Conservation (phyloP, 2,888 invertebrate genomes). For the Vandiemenella viatica region DNA sequence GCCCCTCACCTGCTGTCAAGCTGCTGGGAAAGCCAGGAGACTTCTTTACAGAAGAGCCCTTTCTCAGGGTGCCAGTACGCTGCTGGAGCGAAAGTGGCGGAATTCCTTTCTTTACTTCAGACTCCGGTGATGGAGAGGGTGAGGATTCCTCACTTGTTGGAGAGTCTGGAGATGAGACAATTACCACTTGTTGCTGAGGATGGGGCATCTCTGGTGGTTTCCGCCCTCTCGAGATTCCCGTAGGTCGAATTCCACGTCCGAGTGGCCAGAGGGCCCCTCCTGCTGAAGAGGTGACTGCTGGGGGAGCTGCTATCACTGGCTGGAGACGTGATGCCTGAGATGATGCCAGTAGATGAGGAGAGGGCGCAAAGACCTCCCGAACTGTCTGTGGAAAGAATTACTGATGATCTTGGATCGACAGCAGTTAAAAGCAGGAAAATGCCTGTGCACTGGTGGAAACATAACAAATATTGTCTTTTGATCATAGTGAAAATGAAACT, state of each 20-base stretch:
- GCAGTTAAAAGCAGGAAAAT: no score
- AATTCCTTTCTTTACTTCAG: slow-evolving; percentile 49
- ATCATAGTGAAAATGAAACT: no score
- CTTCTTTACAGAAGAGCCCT: not conserved
- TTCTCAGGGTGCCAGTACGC: slow-evolving; percentile 9
- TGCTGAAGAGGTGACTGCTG: slow-evolving; percentile 4
- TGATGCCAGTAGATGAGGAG: slow-evolving; percentile 9
- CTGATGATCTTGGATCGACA: slow-evolving; percentile 12
- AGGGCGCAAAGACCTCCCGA: slow-evolving; percentile 32
- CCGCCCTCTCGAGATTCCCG: slow-evolving; percentile 7
- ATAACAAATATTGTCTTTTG: no score
- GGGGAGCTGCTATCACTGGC: slow-evolving; percentile 5
- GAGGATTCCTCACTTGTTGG: slow-evolving; percentile 75
- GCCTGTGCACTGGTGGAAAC: no score
- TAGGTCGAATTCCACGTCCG: slow-evolving; percentile 9
- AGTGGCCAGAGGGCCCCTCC: slow-evolving; percentile 8
- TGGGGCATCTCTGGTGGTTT: slow-evolving; percentile 4
- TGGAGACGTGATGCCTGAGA: slow-evolving; percentile 6
- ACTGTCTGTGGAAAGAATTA: slow-evolving; percentile 38
- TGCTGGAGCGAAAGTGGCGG: slow-evolving; percentile 6
- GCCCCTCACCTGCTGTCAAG: not conserved
- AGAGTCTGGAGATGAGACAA: slow-evolving; percentile 65
- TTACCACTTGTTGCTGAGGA: slow-evolving; percentile 10
- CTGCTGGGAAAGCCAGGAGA: not conserved
- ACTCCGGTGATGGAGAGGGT: slow-evolving; percentile 38